Evolutionary conservation across 2,888 invertebrate genomes (phyloP).

Genomic region (Tenodera sinensis): DNA sequence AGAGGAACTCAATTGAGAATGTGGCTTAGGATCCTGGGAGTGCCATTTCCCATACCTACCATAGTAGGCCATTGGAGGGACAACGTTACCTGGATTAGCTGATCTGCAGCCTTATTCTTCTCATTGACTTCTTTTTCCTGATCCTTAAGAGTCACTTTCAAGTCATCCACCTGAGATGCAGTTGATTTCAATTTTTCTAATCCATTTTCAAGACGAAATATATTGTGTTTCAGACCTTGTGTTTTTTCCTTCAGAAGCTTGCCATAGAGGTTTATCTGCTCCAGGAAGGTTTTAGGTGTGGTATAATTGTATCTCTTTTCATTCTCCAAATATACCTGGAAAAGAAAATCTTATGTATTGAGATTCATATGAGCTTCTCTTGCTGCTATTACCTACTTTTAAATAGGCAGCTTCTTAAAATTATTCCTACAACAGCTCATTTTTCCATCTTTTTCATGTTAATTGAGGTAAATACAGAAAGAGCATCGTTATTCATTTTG

Average conservation of each 20-base stretch:
- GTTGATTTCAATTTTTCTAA: slow-evolving; percentile 83
- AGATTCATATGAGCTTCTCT: too few relatives aligned
- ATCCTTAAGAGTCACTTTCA: slow-evolving; percentile 70
- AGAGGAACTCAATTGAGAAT: too few relatives aligned
- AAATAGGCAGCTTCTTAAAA: neutral
- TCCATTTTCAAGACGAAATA: slow-evolving; percentile 79
- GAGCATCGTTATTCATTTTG: too few relatives aligned
- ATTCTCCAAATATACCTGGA: slow-evolving; percentile 67
- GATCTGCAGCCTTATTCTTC: slow-evolving; percentile 88
- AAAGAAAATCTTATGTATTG: slow-evolving; percentile 46
- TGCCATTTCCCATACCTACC: too few relatives aligned
- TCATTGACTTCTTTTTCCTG: slow-evolving; percentile 81
- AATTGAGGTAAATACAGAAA: too few relatives aligned
- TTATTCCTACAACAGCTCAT: too few relatives aligned
- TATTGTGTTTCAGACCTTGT: slow-evolving; percentile 48
- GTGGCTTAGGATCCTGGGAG: too few relatives aligned
- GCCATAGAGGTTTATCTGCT: slow-evolving; percentile 75
- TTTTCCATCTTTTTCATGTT: too few relatives aligned
- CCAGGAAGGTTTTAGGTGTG: slow-evolving; percentile 92
- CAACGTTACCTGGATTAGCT: slow-evolving; percentile 59
- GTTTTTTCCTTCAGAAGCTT: slow-evolving; percentile 24
- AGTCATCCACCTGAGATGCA: slow-evolving; percentile 76
- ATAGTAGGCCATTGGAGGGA: too few relatives aligned
- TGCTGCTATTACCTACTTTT: neutral
- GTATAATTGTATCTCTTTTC: slow-evolving; percentile 93